Conservation (phyloP, 2,113 vertebrate genomes). For the Chauna torquata region DNA sequence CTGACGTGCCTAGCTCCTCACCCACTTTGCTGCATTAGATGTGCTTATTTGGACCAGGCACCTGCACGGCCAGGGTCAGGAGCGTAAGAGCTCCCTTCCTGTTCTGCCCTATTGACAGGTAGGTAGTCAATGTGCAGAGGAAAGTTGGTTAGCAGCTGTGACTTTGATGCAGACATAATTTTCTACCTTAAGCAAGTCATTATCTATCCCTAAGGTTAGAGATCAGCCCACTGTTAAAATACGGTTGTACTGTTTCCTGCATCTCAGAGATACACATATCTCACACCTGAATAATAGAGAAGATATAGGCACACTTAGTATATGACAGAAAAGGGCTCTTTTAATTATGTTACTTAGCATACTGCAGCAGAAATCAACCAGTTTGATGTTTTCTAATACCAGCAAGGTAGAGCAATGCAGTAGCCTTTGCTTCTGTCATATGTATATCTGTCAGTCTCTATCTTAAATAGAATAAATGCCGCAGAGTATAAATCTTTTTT, state of each 20-base stretch:
- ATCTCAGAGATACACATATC: neutral
- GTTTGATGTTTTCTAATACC: neutral
- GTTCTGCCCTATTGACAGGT: neutral
- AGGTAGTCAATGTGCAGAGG: neutral
- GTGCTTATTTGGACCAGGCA: neutral
- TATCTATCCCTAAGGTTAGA: neutral
- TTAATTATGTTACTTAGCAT: neutral
- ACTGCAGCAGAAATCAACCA: neutral
- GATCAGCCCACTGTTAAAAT: neutral
- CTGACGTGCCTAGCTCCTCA: neutral
- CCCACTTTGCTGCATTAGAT: fast-evolving
- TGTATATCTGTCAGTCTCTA: neutral
- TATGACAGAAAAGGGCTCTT: neutral
- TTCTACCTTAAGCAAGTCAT: neutral
- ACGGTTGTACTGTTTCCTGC: neutral
- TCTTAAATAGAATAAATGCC: neutral
- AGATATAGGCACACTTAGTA: neutral
- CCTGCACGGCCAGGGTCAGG: neutral
- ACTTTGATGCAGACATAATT: neutral
- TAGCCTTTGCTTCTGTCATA: neutral
- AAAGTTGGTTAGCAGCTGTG: neutral
- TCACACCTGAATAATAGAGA: neutral
- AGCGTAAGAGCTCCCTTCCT: neutral
- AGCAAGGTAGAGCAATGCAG: neutral
- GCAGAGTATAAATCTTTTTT: neutral